Percentiles rank a stretch among this genome's conserved stretches.
Conservation (phyloP, 2,113 vertebrate species). For the Lepus americanus region DNA sequence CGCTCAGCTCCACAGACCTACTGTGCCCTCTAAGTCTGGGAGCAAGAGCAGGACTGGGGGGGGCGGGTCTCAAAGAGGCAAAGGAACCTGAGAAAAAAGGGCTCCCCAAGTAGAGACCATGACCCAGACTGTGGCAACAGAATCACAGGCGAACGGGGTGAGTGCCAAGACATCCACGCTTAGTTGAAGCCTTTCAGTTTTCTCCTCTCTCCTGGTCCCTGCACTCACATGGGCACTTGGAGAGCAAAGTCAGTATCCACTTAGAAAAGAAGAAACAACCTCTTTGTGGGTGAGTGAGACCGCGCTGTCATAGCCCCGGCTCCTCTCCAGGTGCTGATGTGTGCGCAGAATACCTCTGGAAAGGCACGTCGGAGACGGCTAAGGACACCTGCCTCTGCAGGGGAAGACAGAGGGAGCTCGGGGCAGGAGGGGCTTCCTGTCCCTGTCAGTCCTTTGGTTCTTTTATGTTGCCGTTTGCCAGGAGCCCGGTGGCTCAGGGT, state of each 20-base stretch:
- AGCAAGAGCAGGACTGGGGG: not conserved
- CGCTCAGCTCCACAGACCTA: not conserved
- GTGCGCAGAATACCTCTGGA: not conserved
- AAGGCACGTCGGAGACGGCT: not conserved
- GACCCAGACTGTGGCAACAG: not conserved
- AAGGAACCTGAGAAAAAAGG: not conserved
- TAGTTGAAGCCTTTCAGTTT: not conserved
- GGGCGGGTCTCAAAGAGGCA: too few relatives aligned
- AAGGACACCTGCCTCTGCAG: not conserved
- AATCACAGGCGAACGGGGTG: too few relatives aligned
- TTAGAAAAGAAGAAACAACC: not conserved
- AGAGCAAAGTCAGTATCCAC: not conserved
- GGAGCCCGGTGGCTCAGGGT: not conserved
- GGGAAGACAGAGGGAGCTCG: not conserved
- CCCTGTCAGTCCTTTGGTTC: not conserved
- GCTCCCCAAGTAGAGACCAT: not conserved
- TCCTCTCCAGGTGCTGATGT: not conserved
- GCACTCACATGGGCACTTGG: too few relatives aligned
- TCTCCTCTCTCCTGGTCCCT: not conserved
- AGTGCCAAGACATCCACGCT: not conserved
- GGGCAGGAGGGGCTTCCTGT: not conserved
- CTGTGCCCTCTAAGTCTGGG: not conserved
- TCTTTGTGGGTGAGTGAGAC: not conserved
- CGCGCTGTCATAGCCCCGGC: not conserved
- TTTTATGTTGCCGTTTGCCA: not conserved